These are phyloP conservation scores for Cydia splendana DNA, from an alignment of 1,140 invertebrate species.

Conservation along the genomic window DNA sequence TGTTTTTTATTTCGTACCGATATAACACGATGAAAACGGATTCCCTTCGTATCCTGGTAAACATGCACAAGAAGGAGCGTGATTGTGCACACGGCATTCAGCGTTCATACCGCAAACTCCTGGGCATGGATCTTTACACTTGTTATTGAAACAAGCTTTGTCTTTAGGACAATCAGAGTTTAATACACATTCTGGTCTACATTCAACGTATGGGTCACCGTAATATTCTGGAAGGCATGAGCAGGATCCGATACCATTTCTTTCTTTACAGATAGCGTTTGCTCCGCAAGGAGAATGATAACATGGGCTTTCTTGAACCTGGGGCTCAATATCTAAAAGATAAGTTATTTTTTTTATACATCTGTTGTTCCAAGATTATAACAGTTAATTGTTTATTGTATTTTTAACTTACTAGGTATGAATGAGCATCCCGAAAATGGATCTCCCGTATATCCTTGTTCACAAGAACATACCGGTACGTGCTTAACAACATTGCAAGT, in stretches of 20 bases:
- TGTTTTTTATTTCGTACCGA: constrained; percentile 57
- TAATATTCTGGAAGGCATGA: constrained; percentile 85
- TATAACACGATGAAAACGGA: constrained; percentile 83
- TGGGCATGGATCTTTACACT: constrained; percentile 84
- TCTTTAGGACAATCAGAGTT: constrained; percentile 84
- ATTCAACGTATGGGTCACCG: constrained; percentile 87
- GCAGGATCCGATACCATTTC: constrained; percentile 85
- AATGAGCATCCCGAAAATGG: constrained; percentile 85
- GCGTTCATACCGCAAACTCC: constrained; percentile 84
- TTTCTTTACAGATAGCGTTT: constrained; percentile 90
- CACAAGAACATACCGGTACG: constrained; percentile 85
- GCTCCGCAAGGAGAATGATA: constrained; percentile 87
- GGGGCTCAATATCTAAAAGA: constrained; percentile 68
- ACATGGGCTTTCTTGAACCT: constrained; percentile 80
- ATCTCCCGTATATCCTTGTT: constrained; percentile 85
- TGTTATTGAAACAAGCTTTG: constrained; percentile 83
- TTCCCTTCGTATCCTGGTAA: constrained; percentile 85
- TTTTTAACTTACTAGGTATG: constrained; percentile 74
- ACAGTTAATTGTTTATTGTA: background rate
- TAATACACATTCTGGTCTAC: constrained; percentile 87
- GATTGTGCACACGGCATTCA: constrained; percentile 85
- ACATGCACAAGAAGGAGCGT: constrained; percentile 86
- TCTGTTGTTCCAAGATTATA: background rate
- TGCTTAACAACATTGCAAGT: constrained; percentile 86
- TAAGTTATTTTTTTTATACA: constrained; percentile 9